phyloP scores from a whole-genome alignment of 2,888 invertebrate genomes.

The Pachliopta kotzebuea region DNA sequence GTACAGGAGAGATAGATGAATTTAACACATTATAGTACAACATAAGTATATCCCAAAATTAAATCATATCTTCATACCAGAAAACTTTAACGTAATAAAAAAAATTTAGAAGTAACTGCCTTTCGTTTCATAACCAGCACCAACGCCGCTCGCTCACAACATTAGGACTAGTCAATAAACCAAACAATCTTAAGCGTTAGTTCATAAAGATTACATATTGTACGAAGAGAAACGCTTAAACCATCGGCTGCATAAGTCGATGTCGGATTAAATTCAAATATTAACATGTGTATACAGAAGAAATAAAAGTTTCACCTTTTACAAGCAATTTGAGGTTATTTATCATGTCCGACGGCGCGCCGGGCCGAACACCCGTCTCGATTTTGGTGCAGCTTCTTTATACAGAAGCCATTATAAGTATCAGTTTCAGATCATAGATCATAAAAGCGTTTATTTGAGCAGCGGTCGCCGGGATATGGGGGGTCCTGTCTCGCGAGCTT shows the following conservation, averaged over 20 bases:
- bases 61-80: no score
- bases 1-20: no score
- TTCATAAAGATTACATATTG: conserved; percentile 37
- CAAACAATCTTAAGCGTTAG: conserved; percentile 27
- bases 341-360: conserved; percentile 59
- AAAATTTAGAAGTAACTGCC: neutral
- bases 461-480: conserved; percentile 61
- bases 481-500: conserved; percentile 64
- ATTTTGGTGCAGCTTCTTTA: conserved; percentile 72
- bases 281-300: conserved; percentile 68
- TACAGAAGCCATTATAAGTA: conserved; percentile 80
- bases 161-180: conserved; percentile 27
- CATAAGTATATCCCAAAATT: no score
- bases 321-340: conserved; percentile 77
- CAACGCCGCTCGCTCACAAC: neutral
- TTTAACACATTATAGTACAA: no score
- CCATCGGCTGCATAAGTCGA: conserved; percentile 52
- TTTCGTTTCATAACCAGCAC: neutral
- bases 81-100: neutral
- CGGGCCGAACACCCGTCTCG: conserved; percentile 49
- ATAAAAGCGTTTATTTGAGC: conserved; percentile 72
- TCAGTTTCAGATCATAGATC: conserved; percentile 81
- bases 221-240: conserved; percentile 42
- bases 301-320: conserved; percentile 73
- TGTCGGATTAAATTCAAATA: conserved; percentile 68